Evolutionary conservation across 2,888 invertebrate species (phyloP), one percentile per base, ranked within the genome.

Genomic region (Eupithecia vulgata): DNA sequence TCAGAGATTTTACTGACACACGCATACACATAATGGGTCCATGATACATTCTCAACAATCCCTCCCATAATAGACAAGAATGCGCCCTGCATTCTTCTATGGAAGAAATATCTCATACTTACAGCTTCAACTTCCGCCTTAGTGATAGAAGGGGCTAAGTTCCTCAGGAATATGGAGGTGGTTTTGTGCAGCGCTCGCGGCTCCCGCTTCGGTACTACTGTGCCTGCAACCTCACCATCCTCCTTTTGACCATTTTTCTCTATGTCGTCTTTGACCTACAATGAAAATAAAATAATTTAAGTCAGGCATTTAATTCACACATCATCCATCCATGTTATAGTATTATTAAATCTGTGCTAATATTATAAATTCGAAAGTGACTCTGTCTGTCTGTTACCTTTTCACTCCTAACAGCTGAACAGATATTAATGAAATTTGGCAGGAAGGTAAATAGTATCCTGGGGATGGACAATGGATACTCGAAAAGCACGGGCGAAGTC

Each of bases 91-190:
- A 37, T 37, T 37, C 37, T 37, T 13, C 7, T 17, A 48, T 21
- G 17, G n/a, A 6, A 7, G 6, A n/a, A n/a, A 48, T 48, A 48
- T 34, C 6, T 30, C 61, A 34, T 59, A 95, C 96, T 95, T 88
- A 99, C 97, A 45, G 97, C 97, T 95, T 99, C 99, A 7, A 99
- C 98, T 95, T 99, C 99, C 67, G 98, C 97, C 85, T 98, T 98
- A 0, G 99, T 99, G 73, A 99, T 98, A 1, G 98, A 97, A 0
- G 99, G 99, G 0, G 99, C 98, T 73, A 99, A 95, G 91, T 99
- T 99, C 66, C 99, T 96, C 73, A 99, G 95, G 88, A 99, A 99
- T 81, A 99, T 99, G 1, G 99, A 99, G 37, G 98, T 98, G 0
- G 99, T 99, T 86, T 98, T 98, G 90, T 99, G 99, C 61, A 99